Conservation (phyloP, 2,113 vertebrate species). For the Gymnogyps californianus region DNA sequence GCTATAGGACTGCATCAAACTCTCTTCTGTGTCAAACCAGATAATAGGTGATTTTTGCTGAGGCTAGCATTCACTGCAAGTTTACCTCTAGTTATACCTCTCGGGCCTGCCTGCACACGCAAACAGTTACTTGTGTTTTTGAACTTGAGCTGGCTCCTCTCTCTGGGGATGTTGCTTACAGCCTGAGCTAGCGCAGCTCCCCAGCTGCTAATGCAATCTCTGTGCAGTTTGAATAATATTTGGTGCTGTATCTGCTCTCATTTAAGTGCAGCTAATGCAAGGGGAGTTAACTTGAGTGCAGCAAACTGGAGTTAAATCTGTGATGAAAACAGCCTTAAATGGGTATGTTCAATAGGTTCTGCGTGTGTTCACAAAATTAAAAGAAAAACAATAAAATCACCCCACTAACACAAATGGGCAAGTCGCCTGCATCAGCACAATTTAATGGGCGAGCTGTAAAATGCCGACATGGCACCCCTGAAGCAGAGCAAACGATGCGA, state of each 20-base stretch:
- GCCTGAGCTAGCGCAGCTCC: neutral
- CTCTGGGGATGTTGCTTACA: neutral
- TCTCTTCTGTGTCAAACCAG: neutral
- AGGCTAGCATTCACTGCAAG: neutral
- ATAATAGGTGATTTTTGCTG: neutral
- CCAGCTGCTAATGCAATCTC: neutral
- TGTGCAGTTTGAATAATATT: neutral
- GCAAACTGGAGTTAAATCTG: neutral
- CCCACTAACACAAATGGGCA: neutral
- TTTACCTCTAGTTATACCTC: neutral
- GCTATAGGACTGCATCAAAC: neutral
- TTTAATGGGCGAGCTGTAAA: neutral
- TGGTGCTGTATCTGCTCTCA: neutral
- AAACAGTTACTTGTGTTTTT: neutral
- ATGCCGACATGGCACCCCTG: accelerated
- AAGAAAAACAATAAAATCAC: neutral
- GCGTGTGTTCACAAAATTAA: neutral
- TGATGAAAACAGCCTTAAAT: neutral
- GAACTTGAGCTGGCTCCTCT: neutral
- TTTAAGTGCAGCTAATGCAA: neutral
- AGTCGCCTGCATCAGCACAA: neutral
- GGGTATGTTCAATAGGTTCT: neutral
- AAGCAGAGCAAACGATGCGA: accelerated
- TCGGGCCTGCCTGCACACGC: neutral
- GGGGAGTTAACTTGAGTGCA: neutral